Conservation (phyloP, 2,797 vertebrate species). For the Cichlasoma orientale region DNA sequence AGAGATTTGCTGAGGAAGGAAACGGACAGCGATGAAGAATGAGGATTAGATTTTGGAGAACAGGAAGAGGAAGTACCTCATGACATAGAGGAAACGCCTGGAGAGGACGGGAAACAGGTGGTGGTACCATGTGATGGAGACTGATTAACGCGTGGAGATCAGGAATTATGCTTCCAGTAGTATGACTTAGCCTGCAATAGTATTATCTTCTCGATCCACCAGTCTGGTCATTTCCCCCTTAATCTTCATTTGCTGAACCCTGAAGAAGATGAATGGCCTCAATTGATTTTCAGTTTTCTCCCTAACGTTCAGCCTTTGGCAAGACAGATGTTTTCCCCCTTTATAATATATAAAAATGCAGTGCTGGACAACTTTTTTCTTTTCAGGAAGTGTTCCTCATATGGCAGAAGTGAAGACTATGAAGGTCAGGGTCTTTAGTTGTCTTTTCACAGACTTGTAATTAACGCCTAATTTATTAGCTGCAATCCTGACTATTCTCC, state of each 20-base stretch:
- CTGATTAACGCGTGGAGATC: constrained; percentile 23
- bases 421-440: no score
- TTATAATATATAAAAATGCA: background rate
- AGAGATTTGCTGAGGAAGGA: constrained; percentile 13
- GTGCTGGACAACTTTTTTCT: background rate
- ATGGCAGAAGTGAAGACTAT: background rate
- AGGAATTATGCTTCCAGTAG: constrained; percentile 3
- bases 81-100: constrained; percentile 55
- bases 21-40: constrained; percentile 9
- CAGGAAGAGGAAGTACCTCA: constrained; percentile 51
- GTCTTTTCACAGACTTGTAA: background rate
- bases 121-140: constrained; percentile 10
- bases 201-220: background rate
- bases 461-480: background rate
- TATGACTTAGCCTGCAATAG: background rate
- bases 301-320: background rate
- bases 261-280: background rate
- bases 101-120: constrained; percentile 61
- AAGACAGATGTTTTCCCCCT: background rate
- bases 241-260: background rate
- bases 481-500: background rate
- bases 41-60: constrained; percentile 28
- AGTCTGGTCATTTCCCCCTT: background rate
- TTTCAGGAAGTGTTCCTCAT: background rate
- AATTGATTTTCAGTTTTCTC: background rate